Base-by-base conservation (phyloP, 64 coral and sea anemone genomes). In the Dendrophyllia cribrosa region DNA sequence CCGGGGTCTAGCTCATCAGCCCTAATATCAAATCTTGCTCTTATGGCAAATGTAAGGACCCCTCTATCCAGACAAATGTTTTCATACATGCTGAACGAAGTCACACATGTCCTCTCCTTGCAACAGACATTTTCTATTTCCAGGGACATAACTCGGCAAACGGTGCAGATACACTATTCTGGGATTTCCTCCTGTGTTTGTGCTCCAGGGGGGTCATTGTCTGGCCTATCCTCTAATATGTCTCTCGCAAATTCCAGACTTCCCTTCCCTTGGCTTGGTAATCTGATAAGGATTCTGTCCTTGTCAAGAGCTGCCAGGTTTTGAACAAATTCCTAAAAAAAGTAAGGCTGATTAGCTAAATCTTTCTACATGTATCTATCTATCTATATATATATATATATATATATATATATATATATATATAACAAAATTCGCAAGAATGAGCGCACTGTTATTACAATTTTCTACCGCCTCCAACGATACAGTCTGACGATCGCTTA, bases 211-310 rank as follows among this genome's bases (percentile, higher is more conserved):
- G 60, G 20, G 51, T 17, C 66, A 66, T 21, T 68, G 44, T 71
- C 68, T 51, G 64, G 43, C 24, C 24, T 16, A 44, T 12, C 56
- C 59, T 34, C 21, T 17, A 75, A 49, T 43, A 93, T 20, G 70
- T 73, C 59, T 74, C 72, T 88, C 43, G 92, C 92, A 94, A 88
- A 94, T 58, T 94, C 85, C 9, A 94, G 86, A 59, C 92, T 93
- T 11, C 92, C 75, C 17, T 75, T 21, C 10, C 91, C 91, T 48
- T 86, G 59, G 45, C 25, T 86, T 15, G 68, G 50, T 43, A 86
- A 67, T 11, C 62, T 6, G 19, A 86, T 1, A 66, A 86, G 82
- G 23, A 86, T n/a, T 66, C 16, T 86, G 59, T 86, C 43, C 55
- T 68, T 86, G 60, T 86, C 82, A 43, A 68, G 59, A 53, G 15